Evolutionary conservation across 2,888 invertebrate species (phyloP).

Genomic region (Myopa testacea): DNA sequence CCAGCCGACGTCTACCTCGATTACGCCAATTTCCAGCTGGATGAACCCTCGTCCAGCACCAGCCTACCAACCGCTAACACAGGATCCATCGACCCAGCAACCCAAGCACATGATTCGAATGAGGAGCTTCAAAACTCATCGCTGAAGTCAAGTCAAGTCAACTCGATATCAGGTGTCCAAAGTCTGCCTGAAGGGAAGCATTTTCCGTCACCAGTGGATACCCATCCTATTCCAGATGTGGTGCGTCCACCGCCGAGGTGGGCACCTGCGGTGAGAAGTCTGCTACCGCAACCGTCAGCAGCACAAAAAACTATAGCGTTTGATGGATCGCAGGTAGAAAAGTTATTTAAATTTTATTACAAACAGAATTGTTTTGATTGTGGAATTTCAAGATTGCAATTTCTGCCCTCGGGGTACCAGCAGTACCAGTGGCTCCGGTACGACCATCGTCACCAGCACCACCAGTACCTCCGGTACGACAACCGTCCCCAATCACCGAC

Average conservation of each 20-base stretch:
- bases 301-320: conserved; percentile 46
- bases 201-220: conserved; percentile 54
- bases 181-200: conserved; percentile 51
- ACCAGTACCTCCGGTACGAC: background rate
- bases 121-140: conserved; percentile 51
- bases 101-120: conserved; percentile 50
- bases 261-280: background rate
- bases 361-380: conserved; percentile 9
- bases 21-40: conserved; percentile 52
- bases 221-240: conserved; percentile 47
- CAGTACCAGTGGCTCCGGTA: background rate
- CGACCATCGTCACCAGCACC: background rate
- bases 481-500: conserved; percentile 44
- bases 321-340: conserved; percentile 47
- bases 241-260: conserved; percentile 11
- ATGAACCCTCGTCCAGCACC: conserved; percentile 47
- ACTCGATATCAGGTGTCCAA: conserved; percentile 40
- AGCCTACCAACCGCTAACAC: conserved; percentile 49
- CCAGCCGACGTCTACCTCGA: conserved; percentile 53
- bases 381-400: background rate
- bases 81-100: conserved; percentile 50
- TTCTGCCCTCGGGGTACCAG: background rate
- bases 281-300: background rate
- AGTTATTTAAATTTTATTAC: background rate
- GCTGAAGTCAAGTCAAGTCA: conserved; percentile 45